phyloP scores from a whole-genome alignment of 2,113 vertebrate genomes.

The Damaliscus lunatus region DNA sequence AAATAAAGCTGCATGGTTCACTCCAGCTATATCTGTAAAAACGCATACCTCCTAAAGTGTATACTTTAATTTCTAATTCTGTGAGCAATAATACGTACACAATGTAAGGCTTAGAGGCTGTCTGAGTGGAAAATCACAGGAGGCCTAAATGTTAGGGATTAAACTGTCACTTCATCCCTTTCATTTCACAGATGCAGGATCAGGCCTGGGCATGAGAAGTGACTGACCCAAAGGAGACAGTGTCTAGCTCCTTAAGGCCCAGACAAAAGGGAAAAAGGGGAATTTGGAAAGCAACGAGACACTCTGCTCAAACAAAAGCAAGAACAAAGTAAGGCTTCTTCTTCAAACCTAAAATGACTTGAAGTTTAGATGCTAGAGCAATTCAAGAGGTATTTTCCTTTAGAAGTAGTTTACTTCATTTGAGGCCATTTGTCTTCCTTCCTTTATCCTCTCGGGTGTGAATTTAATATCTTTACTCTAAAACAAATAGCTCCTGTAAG shows the following conservation, averaged over 20 bases:
- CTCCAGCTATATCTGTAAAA: background rate
- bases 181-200: background rate
- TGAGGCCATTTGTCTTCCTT: background rate
- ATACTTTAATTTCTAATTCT: background rate
- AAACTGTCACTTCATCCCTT: background rate
- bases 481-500: background rate
- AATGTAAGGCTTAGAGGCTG: background rate
- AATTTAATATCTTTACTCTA: conserved; percentile 6
- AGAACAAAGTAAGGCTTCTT: background rate
- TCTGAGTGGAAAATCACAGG: background rate
- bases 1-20: background rate
- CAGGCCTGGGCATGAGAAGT: background rate
- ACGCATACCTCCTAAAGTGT: fast-evolving
- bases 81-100: background rate
- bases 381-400: background rate
- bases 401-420: background rate
- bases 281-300: background rate
- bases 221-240: too few relatives aligned
- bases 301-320: background rate
- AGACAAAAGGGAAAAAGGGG: background rate
- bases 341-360: background rate
- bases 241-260: too few relatives aligned
- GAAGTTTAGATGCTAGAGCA: background rate
- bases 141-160: background rate
- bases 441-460: background rate